Percentiles rank a stretch among this genome's conserved stretches.
Evolutionary conservation across 2,888 invertebrate genomes (phyloP).

Genomic region (Drosophila birchii): DNA sequence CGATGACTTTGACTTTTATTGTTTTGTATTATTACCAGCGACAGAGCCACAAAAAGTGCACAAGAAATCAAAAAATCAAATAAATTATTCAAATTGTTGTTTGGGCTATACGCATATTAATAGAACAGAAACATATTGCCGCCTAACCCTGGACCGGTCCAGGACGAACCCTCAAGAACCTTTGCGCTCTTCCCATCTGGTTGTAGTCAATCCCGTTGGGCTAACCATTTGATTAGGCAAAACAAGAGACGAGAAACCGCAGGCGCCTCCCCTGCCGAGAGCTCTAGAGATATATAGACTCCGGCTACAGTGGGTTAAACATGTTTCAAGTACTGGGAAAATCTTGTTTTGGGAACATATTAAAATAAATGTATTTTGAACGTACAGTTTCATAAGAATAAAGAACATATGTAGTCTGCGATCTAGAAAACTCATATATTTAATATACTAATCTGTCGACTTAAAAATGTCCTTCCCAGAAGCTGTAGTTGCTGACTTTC

Average conservation of each 20-base stretch:
- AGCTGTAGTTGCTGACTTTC: not conserved
- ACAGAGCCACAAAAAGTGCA: conserved; percentile 26
- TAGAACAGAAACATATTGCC: conserved; percentile 47
- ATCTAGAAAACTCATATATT: not conserved
- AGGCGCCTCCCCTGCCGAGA: conserved; percentile 48
- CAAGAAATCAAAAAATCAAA: conserved; percentile 81
- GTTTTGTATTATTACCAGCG: conserved; percentile 64
- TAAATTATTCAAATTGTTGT: conserved; percentile 77
- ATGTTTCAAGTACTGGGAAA: not conserved
- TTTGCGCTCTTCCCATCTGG: conserved; percentile 17
- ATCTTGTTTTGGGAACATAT: not conserved
- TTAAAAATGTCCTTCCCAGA: no score
- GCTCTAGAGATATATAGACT: not conserved
- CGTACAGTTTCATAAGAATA: not conserved
- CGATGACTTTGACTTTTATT: conserved; percentile 63
- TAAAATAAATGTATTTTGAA: not conserved
- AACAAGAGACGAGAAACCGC: conserved; percentile 48
- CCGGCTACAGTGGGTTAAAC: not conserved
- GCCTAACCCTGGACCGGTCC: conserved; percentile 32
- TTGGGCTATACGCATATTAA: conserved; percentile 57
- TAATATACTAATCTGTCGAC: not conserved
- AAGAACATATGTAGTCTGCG: no score
- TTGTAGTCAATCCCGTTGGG: conserved; percentile 44
- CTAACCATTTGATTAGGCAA: conserved; percentile 52
- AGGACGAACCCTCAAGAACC: conserved; percentile 29